phyloP scores from a whole-genome alignment of 2,888 invertebrate species.

The Caenorhabditis wallacei region DNA sequence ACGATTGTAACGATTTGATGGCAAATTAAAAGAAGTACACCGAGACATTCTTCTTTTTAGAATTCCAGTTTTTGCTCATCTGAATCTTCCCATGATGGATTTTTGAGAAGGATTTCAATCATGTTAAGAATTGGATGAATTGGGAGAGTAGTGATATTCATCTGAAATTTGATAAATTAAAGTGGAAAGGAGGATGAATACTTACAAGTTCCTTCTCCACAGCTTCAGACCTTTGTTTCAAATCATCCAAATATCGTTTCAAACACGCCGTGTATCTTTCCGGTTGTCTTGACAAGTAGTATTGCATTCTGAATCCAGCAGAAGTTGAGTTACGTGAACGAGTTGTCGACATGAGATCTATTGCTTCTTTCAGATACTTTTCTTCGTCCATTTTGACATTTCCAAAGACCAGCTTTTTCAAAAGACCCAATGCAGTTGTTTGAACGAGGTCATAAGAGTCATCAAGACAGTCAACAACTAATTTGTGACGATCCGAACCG shows the following conservation, averaged over 20 bases:
- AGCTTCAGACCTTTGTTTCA: neutral
- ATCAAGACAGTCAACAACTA: constrained; percentile 64
- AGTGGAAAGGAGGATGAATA: neutral
- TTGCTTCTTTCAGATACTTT: constrained; percentile 22
- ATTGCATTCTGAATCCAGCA: constrained; percentile 65
- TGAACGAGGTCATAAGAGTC: constrained; percentile 72
- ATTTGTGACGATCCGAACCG: constrained; percentile 44
- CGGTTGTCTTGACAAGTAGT: constrained; percentile 44
- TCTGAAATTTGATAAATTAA: constrained; percentile 13
- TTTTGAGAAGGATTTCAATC: constrained; percentile 63
- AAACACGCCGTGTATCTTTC: constrained; percentile 38
- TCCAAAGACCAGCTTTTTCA: constrained; percentile 56
- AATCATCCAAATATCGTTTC: constrained; percentile 17
- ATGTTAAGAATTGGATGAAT: constrained; percentile 69
- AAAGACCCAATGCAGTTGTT: constrained; percentile 42
- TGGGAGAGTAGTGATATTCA: constrained; percentile 57
- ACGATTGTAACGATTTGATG: constrained; percentile 61
- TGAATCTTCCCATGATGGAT: neutral
- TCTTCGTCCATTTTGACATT: constrained; percentile 44
- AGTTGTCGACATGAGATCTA: constrained; percentile 25
- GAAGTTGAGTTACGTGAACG: constrained; percentile 29
- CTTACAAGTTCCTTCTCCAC: constrained; percentile 28
- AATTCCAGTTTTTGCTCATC: constrained; percentile 14
- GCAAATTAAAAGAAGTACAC: constrained; percentile 44
- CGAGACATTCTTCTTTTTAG: constrained; percentile 9